phyloP scores from a whole-genome alignment of 2,797 vertebrate genomes.

The Periophthalmus magnuspinnatus region DNA sequence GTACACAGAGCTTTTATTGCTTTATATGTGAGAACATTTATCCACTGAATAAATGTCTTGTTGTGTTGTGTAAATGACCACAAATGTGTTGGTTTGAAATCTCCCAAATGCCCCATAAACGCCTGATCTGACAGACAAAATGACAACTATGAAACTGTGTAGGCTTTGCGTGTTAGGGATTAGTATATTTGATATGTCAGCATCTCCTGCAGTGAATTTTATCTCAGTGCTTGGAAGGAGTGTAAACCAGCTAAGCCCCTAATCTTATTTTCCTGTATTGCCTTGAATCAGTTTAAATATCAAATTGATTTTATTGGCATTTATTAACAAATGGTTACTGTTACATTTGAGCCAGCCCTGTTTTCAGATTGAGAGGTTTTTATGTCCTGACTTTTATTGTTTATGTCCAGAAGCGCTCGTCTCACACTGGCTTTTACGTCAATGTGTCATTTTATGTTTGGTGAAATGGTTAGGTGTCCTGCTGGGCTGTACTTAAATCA shows the following conservation, averaged over 20 bases:
- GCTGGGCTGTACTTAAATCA: constrained; percentile 57
- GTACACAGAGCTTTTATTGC: background rate
- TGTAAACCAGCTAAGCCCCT: constrained; percentile 30
- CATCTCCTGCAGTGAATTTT: constrained; percentile 26
- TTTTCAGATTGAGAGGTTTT: constrained; percentile 14
- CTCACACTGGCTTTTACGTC: constrained; percentile 48
- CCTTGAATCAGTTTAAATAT: constrained; percentile 33
- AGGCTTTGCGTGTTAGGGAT: constrained; percentile 25
- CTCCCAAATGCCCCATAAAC: background rate
- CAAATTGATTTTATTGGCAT: constrained; percentile 23
- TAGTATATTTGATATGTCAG: constrained; percentile 29
- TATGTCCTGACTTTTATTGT: constrained; percentile 55
- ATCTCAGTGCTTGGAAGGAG: constrained; percentile 7
- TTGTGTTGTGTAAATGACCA: background rate
- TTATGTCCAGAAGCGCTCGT: constrained; percentile 62
- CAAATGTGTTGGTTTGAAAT: background rate
- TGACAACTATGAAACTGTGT: background rate
- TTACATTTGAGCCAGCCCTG: constrained; percentile 9
- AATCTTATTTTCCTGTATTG: constrained; percentile 33
- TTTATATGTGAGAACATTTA: background rate
- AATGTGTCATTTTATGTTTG: constrained; percentile 57
- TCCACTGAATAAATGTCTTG: background rate
- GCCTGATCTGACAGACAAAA: constrained; percentile 1
- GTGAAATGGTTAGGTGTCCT: constrained; percentile 55
- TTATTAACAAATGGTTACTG: constrained; percentile 10